phyloP scores from a whole-genome alignment of 2,113 vertebrate genomes.

The Carassius gibelio region DNA sequence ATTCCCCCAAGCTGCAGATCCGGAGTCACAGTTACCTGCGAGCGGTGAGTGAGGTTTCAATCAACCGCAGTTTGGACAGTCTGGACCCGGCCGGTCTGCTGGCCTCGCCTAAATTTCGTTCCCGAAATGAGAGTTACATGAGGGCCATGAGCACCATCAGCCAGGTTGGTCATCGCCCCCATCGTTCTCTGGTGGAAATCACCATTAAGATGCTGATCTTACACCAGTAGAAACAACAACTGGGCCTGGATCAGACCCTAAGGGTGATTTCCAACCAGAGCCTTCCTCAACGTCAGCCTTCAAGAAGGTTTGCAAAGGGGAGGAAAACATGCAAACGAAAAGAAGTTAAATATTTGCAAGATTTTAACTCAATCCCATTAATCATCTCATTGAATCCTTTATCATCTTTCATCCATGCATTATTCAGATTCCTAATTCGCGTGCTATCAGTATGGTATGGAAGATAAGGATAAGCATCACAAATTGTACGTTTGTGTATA shows the following conservation, averaged over 20 bases:
- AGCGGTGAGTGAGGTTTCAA: constrained; percentile 97
- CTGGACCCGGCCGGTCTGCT: constrained; percentile 92
- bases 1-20: constrained; percentile 97
- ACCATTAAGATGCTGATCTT: constrained; percentile 4
- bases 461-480: background rate
- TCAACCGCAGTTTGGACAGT: constrained; percentile 97
- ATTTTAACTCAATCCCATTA: background rate
- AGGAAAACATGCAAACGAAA: background rate
- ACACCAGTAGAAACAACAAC: background rate
- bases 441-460: background rate
- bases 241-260: constrained; percentile 19
- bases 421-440: background rate
- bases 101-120: constrained; percentile 96
- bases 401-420: constrained; percentile 8
- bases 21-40: constrained; percentile 98
- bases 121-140: constrained; percentile 99
- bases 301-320: constrained; percentile 35
- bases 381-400: background rate
- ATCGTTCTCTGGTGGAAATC: constrained; percentile 5
- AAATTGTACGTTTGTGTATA: background rate
- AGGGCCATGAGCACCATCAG: constrained; percentile 99
- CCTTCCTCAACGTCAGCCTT: background rate
- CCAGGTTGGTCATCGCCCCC: constrained; percentile 80
- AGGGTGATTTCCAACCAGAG: constrained; percentile 20
- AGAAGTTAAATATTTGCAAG: background rate